Base-by-base conservation (phyloP, 1,140 invertebrate genomes). In the Aphis gossypii region DNA sequence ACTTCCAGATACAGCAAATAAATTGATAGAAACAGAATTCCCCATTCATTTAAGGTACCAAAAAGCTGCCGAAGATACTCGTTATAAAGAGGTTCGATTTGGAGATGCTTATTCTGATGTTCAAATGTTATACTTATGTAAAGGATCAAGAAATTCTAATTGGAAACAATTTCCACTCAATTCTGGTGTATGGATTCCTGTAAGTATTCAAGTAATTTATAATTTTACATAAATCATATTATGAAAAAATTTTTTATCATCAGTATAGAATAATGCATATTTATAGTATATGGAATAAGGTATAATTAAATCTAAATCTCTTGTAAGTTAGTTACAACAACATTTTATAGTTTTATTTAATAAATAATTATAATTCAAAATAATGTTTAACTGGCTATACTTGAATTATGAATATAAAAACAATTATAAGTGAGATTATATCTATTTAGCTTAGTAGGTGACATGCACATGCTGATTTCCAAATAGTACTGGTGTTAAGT, bases 31-130 rank as follows among this genome's bases (percentile, higher is more conserved):
- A 84, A 54, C 35, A n/a, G 92, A 93, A 54, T 93, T 93, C 44
- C 92, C 92, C 0, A 41, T 93, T 86, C 92, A 93, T 86, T 84
- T 93, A 18, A 86, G 92, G 44, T 93, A 93, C 25, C 92, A 93
- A 60, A 93, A 84, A 21, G 76, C 92, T 30, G 35, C 76, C 38
- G 92, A 93, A 18, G 48, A 93, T 93, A 51, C 48, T 41, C 82
- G 46, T 54, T 93, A 93, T 11, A 93, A 93, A 84, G 92, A 93
- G 38, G 76, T 93, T 41, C n/a, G 82, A 84, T 93, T 93, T n/a
- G 92, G 92, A 8, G 48, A 93, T 54, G 76, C 46, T 38, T 84
- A 93, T 93, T 93, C 92, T 23, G 92, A 93, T 86, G 92, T 93
- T 3, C 92, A 93, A 56, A 38, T 93, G 92, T n/a, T 93, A 9